Conservation (phyloP, 2,797 vertebrate genomes). For the Pseudochirops corinnae region DNA sequence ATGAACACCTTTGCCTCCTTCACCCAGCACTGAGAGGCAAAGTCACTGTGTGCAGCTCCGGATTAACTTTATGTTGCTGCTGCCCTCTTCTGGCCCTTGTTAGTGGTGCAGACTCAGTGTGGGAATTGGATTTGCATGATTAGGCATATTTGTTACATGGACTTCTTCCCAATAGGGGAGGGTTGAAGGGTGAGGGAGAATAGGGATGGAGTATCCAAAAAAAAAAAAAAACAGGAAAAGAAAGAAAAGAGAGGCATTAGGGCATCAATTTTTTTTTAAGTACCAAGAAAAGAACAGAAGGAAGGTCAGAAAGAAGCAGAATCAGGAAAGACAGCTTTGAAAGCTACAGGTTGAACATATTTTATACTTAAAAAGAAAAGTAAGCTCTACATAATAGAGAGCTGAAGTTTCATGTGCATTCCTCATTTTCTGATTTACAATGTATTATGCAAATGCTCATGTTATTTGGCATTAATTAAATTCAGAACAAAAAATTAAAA, state of each 20-base stretch:
- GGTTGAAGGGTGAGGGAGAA: background rate
- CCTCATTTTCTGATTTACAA: background rate
- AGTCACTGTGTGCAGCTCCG: background rate
- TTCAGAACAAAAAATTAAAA: background rate
- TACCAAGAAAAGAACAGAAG: background rate
- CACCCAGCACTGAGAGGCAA: background rate
- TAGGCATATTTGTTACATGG: background rate
- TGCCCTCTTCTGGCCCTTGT: background rate
- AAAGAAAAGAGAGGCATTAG: background rate
- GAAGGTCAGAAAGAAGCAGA: background rate
- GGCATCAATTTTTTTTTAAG: background rate
- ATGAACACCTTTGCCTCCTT: background rate
- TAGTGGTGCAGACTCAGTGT: background rate
- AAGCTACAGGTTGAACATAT: background rate
- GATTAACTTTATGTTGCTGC: background rate
- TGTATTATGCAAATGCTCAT: background rate
- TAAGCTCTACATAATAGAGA: background rate
- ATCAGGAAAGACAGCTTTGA: background rate
- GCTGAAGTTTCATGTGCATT: background rate
- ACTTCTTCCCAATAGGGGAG: background rate
- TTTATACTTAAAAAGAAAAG: background rate
- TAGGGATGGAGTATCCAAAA: background rate
- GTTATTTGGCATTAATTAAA: background rate
- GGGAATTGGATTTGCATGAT: background rate
- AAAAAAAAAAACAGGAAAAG: background rate